Base-by-base conservation (phyloP, 2,888 invertebrate genomes). In the Mythimna pallens region DNA sequence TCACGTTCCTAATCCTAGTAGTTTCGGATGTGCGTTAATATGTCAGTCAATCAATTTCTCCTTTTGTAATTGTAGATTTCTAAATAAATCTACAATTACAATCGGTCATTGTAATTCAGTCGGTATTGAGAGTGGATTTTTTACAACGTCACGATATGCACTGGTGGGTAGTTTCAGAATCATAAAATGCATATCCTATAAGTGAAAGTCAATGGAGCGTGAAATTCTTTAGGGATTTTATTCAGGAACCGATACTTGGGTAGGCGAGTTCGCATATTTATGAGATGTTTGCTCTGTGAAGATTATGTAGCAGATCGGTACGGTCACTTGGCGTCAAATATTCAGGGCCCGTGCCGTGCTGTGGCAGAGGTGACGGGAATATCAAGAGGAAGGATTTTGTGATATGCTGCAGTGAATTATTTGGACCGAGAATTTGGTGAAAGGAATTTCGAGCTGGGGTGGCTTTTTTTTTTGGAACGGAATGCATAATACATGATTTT, bases 161-260 rank as follows among this genome's bases (percentile, higher is more conserved):
- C 76, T 68, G 63, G 7, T 54, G 73, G 59, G 68, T 47, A 52
- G 43, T 62, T 50, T 62, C 64, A 70, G 65, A 73, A 78, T 87
- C 87, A 88, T 88, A 89, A 89, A 92, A 89, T 92, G 91, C 92
- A 91, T 87, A 87, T 86, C 85, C 87, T 86, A 87, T 87, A 91
- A 92, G 91, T 91, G 91, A 92, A 91, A 91, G 84, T 86, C 86
- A 81, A 90, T 90, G 89, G 84, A 85, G 88, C 90, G 90, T 86
- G 84, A 91, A 88, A 91, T 82, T 83, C 89, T 89, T 88, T 90
- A 47, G 88, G 89, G 88, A 90, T 90, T 91, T 89, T 90, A 88
- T 89, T 85, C 89, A 87, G 78, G 80, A 86, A 81, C 76, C 78
- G 75, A 80, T 81, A 82, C 75, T 78, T 65, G 68, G 75, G 74